Evolutionary conservation across 2,113 vertebrate genomes (phyloP), one percentile per base, ranked within the genome.

Genomic region (Sturnira hondurensis): DNA sequence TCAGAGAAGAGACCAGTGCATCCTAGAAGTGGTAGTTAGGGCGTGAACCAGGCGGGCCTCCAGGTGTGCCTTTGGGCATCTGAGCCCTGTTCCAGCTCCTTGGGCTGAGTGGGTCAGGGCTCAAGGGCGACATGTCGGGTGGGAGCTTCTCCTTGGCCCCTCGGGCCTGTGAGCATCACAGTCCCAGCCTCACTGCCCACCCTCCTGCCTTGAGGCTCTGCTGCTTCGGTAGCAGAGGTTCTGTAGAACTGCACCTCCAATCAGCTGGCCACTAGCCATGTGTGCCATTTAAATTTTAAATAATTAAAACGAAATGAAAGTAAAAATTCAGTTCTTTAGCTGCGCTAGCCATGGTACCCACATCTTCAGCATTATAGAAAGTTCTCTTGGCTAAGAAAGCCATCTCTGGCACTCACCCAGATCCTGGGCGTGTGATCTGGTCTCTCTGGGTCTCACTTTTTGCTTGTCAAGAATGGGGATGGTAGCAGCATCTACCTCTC

Each of bases 91-190:
- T 43, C 4, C 4, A 5, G 14, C 54, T 82, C 17, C n/a, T 45
- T 54, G n/a, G 81, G 47, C 20, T 33, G 41, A 89, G 41, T 11
- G 26, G 20, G 16, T 13, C 19, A n/a, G 88, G 54, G 54, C 31
- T 4, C 3, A 0, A 63, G 80, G 45, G 56, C 9, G 11, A 6
- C 3, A 6, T 2, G 1, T 20, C 12, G 58, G 0, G 1, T n/a
- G 22, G 22, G 31, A 26, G 52, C 54, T 6, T 78, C 71, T 82
- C 67, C 9, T 24, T 7, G 4, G 19, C 36, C 45, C 45, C 26
- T 43, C 0, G 1, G 20, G 68, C 63, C 5, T 7, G 9, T 65
- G 43, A 91, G 33, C 36, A 0, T 50, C 22, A 2, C 4, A 1
- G 31, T 13, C 0, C 63, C 33, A 0, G 1, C 31, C 38, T 28